Percentiles rank a stretch among this genome's conserved stretches.
Evolutionary conservation across 2,888 invertebrate species (phyloP).

Genomic region (Drosophila demipolita): DNA sequence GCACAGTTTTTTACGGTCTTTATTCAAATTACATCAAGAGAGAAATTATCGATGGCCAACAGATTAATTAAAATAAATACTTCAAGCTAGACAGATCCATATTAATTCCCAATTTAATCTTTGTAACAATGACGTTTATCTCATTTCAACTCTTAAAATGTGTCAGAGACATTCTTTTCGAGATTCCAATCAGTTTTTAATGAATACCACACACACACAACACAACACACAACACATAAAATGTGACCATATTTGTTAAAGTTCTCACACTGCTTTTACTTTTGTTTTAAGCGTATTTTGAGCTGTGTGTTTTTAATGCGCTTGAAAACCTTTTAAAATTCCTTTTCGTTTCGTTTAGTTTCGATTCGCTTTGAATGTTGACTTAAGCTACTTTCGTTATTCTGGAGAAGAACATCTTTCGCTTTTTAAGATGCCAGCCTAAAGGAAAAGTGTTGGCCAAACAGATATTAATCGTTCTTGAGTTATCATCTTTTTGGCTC

Average conservation of each 20-base stretch:
- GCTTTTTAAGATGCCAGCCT: slow-evolving; percentile 51
- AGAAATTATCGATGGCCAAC: not conserved
- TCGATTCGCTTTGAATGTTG: slow-evolving; percentile 46
- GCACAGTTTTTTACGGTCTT: not conserved
- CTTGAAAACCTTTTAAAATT: slow-evolving; percentile 75
- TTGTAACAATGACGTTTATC: not conserved
- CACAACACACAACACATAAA: not conserved
- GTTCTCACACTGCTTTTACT: slow-evolving; percentile 66
- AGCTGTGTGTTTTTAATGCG: slow-evolving; percentile 37
- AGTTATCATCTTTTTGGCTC: slow-evolving; percentile 13
- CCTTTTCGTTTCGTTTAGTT: slow-evolving; percentile 59
- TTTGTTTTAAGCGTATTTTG: slow-evolving; percentile 55
- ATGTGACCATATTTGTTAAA: slow-evolving; percentile 11
- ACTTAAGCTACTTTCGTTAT: slow-evolving; percentile 77
- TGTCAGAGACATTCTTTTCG: not conserved
- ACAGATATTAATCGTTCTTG: slow-evolving; percentile 55
- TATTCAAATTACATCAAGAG: not conserved
- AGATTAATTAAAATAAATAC: not conserved
- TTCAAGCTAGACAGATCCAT: not conserved
- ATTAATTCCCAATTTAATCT: not conserved
- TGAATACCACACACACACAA: slow-evolving; percentile 20
- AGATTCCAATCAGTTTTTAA: not conserved
- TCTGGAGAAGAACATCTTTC: slow-evolving; percentile 62
- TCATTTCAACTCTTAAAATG: not conserved
- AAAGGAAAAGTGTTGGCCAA: slow-evolving; percentile 62